Conservation (phyloP, 2,888 invertebrate genomes). For the Coecobrya sp. region DNA sequence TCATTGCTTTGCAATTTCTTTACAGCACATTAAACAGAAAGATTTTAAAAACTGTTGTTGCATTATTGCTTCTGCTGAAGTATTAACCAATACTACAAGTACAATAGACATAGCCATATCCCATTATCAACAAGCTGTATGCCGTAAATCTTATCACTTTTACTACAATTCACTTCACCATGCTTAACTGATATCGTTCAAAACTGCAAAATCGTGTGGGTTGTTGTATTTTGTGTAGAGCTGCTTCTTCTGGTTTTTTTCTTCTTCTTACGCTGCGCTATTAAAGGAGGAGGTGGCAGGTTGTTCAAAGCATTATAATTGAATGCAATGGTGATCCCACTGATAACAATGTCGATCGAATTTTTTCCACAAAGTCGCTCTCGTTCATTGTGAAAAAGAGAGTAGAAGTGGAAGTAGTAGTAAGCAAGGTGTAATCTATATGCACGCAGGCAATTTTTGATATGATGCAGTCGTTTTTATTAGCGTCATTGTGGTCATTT, state of each 20-base stretch:
- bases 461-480: constrained; percentile 49
- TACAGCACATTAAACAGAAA: not conserved
- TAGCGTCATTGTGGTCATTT: constrained; percentile 24
- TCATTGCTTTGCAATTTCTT: not conserved
- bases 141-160: constrained; percentile 72
- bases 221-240: not conserved
- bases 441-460: constrained; percentile 38
- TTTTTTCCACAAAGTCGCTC: constrained; percentile 22
- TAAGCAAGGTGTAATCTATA: not conserved
- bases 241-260: not conserved
- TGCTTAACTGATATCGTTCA: constrained; percentile 1
- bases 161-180: constrained; percentile 12
- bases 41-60: not conserved
- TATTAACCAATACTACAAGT: constrained; percentile 1
- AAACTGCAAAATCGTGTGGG: constrained; percentile 63
- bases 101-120: not conserved
- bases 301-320: constrained; percentile 8
- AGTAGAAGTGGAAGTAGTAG: constrained; percentile 3
- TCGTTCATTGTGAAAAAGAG: constrained; percentile 34
- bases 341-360: constrained; percentile 48
- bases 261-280: not conserved
- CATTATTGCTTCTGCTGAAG: not conserved
- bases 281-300: not conserved
- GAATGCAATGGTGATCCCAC: not conserved
- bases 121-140: constrained; percentile 26